These are phyloP conservation scores for Aporophyla lueneburgensis DNA, from an alignment of 2,888 invertebrate species.

Conservation along the genomic window DNA sequence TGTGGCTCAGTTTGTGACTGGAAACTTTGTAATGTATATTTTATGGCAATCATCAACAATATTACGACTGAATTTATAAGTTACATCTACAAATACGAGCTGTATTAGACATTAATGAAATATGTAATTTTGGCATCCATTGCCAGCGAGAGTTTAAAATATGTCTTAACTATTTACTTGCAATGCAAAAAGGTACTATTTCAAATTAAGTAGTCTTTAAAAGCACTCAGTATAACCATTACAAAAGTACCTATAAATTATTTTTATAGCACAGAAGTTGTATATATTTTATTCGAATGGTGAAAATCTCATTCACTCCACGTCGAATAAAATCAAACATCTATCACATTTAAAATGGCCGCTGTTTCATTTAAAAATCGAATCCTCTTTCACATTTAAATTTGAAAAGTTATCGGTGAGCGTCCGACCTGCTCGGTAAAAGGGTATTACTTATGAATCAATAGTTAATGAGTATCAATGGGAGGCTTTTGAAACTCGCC, in stretches of 20 bases:
- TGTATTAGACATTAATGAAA: conserved; percentile 52
- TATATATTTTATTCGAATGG: conserved; percentile 48
- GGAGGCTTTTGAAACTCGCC: conserved; percentile 86
- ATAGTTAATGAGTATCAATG: conserved; percentile 90
- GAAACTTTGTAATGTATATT: conserved; percentile 64
- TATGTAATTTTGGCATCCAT: conserved; percentile 36
- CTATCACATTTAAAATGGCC: conserved; percentile 65
- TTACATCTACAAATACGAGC: conserved; percentile 54
- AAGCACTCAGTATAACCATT: conserved; percentile 20
- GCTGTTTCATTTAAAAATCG: conserved; percentile 78
- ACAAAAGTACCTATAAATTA: conserved; percentile 30
- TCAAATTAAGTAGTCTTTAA: conserved; percentile 13
- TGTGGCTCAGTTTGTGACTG: conserved; percentile 50
- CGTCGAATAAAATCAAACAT: conserved; percentile 62
- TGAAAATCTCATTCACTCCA: conserved; percentile 59
- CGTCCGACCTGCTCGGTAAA: conserved; percentile 82
- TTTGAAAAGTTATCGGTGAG: conserved; percentile 85
- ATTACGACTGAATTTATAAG: conserved; percentile 64
- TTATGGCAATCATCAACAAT: conserved; percentile 66
- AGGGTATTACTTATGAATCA: conserved; percentile 90
- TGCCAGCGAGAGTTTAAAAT: conserved; percentile 22
- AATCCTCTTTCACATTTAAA: conserved; percentile 85
- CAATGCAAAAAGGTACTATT: background rate
- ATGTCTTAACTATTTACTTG: background rate
- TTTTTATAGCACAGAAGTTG: conserved; percentile 40